These are phyloP conservation scores for Clarias laeviceps DNA, from an alignment of 2,797 vertebrate genomes.

Conservation along the genomic window DNA sequence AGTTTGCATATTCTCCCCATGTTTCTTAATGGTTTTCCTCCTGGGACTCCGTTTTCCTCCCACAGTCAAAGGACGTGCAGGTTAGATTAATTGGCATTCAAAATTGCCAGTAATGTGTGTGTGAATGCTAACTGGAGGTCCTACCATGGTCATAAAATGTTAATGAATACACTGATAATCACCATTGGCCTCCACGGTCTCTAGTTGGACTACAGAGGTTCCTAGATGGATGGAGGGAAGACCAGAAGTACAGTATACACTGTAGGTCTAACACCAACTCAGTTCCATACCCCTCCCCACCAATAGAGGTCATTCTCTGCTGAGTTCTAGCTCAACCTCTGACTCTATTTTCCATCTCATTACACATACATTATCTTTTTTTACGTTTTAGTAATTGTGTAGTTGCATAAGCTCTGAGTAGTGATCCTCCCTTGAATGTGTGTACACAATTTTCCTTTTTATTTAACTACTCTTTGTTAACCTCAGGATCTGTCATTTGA, in stretches of 20 bases:
- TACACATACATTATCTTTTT: background rate
- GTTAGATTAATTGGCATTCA: too few species aligned
- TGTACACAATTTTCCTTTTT: background rate
- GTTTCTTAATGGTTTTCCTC: too few species aligned
- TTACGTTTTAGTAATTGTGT: background rate
- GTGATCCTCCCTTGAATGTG: background rate
- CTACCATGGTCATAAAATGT: too few species aligned
- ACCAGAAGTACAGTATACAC: background rate
- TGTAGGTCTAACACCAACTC: background rate
- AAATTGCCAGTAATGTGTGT: too few species aligned
- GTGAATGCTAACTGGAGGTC: too few species aligned
- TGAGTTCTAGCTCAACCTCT: background rate
- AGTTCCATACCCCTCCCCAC: background rate
- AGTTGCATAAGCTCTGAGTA: background rate
- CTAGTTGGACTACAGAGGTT: too few species aligned
- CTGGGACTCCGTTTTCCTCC: too few species aligned
- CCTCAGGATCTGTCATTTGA: background rate
- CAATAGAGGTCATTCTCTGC: background rate
- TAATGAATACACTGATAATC: too few species aligned
- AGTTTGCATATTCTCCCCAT: too few species aligned
- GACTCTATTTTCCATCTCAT: background rate
- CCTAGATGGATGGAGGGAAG: background rate
- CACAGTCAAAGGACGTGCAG: too few species aligned
- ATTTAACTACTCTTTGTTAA: background rate
- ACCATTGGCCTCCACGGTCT: too few species aligned